Evolutionary conservation across 2,888 invertebrate species (phyloP), one percentile per base, ranked within the genome.

Genomic region (Drepanosiphum platanoidis): DNA sequence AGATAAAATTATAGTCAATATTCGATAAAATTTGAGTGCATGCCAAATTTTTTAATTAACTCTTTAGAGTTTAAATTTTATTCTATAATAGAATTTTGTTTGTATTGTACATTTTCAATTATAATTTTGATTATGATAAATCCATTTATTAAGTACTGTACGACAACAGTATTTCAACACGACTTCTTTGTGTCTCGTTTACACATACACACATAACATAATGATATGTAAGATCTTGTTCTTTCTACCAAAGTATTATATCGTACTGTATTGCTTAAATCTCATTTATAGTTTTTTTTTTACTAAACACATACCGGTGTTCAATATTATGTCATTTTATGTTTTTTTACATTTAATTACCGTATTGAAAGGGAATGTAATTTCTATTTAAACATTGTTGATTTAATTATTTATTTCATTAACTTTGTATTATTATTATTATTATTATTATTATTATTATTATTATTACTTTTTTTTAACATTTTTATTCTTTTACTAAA

Each of bases 1-100:
- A 81, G 61, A 81, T 72, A 61, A 72, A 71, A 81, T 81, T 81
- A 46, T 70, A 81, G 61, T 72, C 71, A 71, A 81, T 81, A 71
- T 4, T 52, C 11, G 36, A 58, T 72, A 61, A 3, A 71, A 71
- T 42, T 70, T 61, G 5, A 70, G 72, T 72, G n/a, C n/a, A 72
- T 81, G 61, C 61, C 71, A 61, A 71, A 72, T 39, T 61, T n/a
- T 61, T 32, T 32, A 52, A 71, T 61, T n/a, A 0, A 72, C 39
- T 39, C 5, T 39, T 58, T 39, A 39, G 3, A n/a, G 46, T 78
- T n/a, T 22, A 34, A 68, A 46, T 68, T n/a, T n/a, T n/a, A 36
- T 68, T 9, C 34, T 68, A 79, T 46, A 34, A 36, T 58, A 70
- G 5, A 58, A 71, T 61, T 61, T 39, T 71, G 39, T 39, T 58